Percentiles rank a stretch among this genome's conserved stretches.
These are phyloP conservation scores for Montipora capricornis DNA, from an alignment of 64 coral and sea anemone species.

Conservation along the genomic window DNA sequence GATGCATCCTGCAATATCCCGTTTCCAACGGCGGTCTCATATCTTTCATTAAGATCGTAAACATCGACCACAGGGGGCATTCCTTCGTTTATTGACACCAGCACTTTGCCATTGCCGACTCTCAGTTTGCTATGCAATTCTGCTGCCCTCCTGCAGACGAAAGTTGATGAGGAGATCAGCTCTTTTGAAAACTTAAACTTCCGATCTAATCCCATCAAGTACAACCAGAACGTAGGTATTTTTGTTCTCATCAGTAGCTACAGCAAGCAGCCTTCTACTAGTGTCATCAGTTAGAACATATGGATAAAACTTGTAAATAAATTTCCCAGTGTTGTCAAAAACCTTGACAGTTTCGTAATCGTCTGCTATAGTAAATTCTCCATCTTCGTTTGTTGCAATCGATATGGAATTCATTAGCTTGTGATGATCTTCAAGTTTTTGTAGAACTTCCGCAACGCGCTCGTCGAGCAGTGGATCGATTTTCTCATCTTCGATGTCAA, in stretches of 20 bases:
- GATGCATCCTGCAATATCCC: neutral
- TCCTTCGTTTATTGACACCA: neutral
- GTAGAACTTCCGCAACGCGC: neutral
- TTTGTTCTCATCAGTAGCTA: slow-evolving; percentile 34
- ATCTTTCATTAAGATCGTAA: slow-evolving; percentile 3
- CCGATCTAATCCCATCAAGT: neutral
- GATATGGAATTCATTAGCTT: neutral
- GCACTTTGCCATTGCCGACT: slow-evolving; percentile 3
- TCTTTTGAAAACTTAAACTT: neutral
- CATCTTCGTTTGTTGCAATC: neutral
- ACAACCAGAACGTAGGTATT: neutral
- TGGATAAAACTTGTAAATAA: neutral
- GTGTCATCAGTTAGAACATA: neutral
- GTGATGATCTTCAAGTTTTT: neutral
- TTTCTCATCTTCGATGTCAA: neutral
- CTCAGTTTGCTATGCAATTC: neutral
- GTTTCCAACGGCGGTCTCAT: neutral
- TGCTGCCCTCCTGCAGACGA: too few species aligned
- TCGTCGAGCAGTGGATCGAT: slow-evolving; percentile 25
- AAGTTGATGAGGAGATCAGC: neutral
- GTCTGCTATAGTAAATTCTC: neutral
- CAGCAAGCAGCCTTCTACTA: neutral
- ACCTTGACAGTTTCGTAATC: neutral
- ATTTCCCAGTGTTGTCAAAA: slow-evolving; percentile 43
- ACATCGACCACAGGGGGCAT: neutral